Evolutionary conservation across 2,797 vertebrate species (phyloP).

Genomic region (Atherinosoma microstoma): DNA sequence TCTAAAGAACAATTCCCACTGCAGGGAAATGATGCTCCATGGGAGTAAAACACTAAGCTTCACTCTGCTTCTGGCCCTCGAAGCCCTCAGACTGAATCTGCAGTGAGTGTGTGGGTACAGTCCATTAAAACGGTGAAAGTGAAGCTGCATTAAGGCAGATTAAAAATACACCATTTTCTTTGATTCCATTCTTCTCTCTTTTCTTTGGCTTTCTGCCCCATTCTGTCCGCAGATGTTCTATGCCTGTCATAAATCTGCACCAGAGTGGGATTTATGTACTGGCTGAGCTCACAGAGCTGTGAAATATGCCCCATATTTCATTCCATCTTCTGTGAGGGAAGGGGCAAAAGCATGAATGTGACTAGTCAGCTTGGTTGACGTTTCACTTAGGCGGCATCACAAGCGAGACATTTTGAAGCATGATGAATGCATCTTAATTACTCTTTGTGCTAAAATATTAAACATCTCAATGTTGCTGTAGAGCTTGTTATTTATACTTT

Average conservation of each 20-base stretch:
- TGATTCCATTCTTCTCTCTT: conserved; percentile 31
- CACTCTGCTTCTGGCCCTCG: conserved; percentile 31
- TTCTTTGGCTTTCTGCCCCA: conserved; percentile 21
- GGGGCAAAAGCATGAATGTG: conserved; percentile 34
- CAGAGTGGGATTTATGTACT: conserved; percentile 60
- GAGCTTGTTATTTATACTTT: not conserved
- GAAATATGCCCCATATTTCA: conserved; percentile 64
- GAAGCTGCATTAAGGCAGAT: conserved; percentile 50
- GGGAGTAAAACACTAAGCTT: conserved; percentile 29
- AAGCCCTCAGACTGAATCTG: conserved; percentile 46
- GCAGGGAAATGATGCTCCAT: conserved; percentile 38
- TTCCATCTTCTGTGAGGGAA: conserved; percentile 46
- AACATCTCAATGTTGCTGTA: not conserved
- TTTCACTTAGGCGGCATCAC: conserved; percentile 25
- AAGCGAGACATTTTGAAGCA: conserved; percentile 25
- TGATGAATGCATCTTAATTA: conserved; percentile 28
- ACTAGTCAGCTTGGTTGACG: conserved; percentile 24
- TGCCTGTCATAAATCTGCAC: conserved; percentile 59
- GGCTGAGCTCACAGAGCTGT: conserved; percentile 48
- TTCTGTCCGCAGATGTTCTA: conserved; percentile 55
- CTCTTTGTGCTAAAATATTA: not conserved
- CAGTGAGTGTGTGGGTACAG: conserved; percentile 54
- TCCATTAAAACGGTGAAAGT: conserved; percentile 50
- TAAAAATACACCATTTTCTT: conserved; percentile 49
- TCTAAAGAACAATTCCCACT: conserved; percentile 17